Evolutionary conservation across 2,113 vertebrate species (phyloP).

Genomic region (Psilopsiagon aurifrons): DNA sequence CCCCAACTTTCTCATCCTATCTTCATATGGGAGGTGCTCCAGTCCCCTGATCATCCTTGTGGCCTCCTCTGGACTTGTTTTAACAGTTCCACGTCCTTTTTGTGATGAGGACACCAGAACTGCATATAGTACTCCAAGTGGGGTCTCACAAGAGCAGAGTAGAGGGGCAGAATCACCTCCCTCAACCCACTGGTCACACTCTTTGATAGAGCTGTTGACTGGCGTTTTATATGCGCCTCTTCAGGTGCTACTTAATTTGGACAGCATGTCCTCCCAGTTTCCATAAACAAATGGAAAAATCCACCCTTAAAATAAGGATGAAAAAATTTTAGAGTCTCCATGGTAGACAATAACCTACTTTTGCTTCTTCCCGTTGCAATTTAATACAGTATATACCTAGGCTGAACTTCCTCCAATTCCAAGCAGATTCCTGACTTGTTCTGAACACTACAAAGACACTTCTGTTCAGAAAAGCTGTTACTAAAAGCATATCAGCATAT

Average conservation of each 20-base stretch:
- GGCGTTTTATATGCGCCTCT: background rate
- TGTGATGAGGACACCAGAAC: too few species aligned
- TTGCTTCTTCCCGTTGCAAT: background rate
- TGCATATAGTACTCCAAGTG: too few species aligned
- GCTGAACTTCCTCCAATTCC: background rate
- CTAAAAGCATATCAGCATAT: background rate
- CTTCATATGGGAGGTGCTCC: too few species aligned
- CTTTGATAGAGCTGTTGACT: background rate
- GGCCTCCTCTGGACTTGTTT: too few species aligned
- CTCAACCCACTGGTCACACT: too few species aligned
- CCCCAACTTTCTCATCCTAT: too few species aligned
- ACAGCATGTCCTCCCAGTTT: background rate
- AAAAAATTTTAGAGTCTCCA: background rate
- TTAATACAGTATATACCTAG: background rate
- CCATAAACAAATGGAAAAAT: background rate
- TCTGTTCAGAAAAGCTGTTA: background rate
- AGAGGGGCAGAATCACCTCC: too few species aligned
- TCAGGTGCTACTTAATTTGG: background rate
- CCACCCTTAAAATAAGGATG: background rate
- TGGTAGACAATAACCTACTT: background rate
- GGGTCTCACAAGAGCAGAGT: too few species aligned
- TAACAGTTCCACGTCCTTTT: too few species aligned
- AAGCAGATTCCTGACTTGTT: background rate
- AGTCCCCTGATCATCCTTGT: too few species aligned
- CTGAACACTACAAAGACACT: background rate